Evolutionary conservation across 2,888 invertebrate genomes (phyloP).

Genomic region (Drosophila emarginata): DNA sequence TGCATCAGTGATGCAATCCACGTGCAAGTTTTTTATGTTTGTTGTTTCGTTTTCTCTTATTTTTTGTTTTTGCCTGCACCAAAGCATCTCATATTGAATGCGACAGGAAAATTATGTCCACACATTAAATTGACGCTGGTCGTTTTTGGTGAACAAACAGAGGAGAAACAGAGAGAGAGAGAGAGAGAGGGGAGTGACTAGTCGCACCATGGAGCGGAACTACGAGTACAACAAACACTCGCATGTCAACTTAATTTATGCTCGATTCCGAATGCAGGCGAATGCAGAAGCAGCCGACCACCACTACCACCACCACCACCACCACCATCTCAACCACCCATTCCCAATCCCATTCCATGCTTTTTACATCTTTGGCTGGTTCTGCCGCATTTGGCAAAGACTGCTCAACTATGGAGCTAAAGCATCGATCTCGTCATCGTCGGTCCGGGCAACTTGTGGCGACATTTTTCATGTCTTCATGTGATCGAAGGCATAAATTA

Average conservation of each 20-base stretch:
- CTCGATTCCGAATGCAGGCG: constrained; percentile 59
- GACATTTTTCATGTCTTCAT: constrained; percentile 77
- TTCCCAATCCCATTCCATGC: background rate
- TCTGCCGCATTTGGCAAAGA: constrained; percentile 66
- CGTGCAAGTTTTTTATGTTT: constrained; percentile 68
- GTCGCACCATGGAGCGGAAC: constrained; percentile 41
- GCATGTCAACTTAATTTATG: constrained; percentile 78
- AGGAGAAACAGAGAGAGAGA: constrained; percentile 1
- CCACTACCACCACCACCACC: background rate
- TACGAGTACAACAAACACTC: constrained; percentile 45
- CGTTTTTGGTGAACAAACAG: constrained; percentile 34
- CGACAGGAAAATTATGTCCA: constrained; percentile 78
- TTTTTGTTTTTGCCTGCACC: constrained; percentile 33
- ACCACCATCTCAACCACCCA: background rate
- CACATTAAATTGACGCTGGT: constrained; percentile 72
- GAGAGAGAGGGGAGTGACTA: background rate
- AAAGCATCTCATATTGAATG: constrained; percentile 63
- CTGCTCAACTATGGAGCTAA: constrained; percentile 51
- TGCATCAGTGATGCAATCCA: constrained; percentile 70
- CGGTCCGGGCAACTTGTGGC: constrained; percentile 71
- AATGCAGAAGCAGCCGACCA: constrained; percentile 23
- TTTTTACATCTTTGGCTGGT: constrained; percentile 13
- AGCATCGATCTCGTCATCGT: constrained; percentile 64
- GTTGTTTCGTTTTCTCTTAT: constrained; percentile 40
- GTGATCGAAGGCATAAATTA: constrained; percentile 78